A percentile compares a stretch with the other conserved stretches of the same genome.
Conservation (phyloP, 1,140 invertebrate genomes). For the Teleopsis dalmanni region DNA sequence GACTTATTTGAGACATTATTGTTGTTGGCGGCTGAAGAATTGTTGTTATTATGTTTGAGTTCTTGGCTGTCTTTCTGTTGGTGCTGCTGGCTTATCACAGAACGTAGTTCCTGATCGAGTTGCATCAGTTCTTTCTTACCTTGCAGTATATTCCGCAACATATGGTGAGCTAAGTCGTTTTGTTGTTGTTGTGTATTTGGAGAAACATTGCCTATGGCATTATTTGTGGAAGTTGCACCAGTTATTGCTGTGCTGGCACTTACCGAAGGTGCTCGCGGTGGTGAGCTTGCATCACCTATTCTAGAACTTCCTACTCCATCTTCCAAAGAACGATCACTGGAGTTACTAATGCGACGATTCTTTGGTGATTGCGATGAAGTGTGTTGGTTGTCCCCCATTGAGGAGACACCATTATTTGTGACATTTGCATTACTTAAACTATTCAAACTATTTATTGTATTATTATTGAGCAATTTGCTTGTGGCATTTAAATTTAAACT, state of each 20-base stretch:
- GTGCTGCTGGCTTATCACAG: constrained; percentile 46
- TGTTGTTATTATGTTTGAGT: constrained; percentile 41
- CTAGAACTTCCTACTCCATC: constrained; percentile 7
- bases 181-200: constrained; percentile 45
- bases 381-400: constrained; percentile 16
- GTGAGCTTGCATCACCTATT: constrained; percentile 19
- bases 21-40: constrained; percentile 41
- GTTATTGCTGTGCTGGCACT: neutral
- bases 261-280: constrained; percentile 30
- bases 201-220: constrained; percentile 11
- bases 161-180: constrained; percentile 69
- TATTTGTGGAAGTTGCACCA: constrained; percentile 26
- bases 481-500: constrained; percentile 22
- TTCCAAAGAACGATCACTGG: constrained; percentile 38
- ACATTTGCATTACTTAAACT: constrained; percentile 27
- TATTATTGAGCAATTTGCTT: constrained; percentile 24
- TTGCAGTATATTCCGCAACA: constrained; percentile 75
- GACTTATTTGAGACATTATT: constrained; percentile 43
- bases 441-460: constrained; percentile 26
- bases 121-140: constrained; percentile 69
- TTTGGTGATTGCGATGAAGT: constrained; percentile 8
- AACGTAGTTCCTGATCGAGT: constrained; percentile 54
- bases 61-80: constrained; percentile 51
- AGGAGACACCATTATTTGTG: constrained; percentile 23
- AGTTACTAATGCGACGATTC: constrained; percentile 26